Percentiles rank a stretch among this genome's conserved stretches.
phyloP scores from a whole-genome alignment of 2,888 invertebrate genomes.

The Cheilosia scutellata region DNA sequence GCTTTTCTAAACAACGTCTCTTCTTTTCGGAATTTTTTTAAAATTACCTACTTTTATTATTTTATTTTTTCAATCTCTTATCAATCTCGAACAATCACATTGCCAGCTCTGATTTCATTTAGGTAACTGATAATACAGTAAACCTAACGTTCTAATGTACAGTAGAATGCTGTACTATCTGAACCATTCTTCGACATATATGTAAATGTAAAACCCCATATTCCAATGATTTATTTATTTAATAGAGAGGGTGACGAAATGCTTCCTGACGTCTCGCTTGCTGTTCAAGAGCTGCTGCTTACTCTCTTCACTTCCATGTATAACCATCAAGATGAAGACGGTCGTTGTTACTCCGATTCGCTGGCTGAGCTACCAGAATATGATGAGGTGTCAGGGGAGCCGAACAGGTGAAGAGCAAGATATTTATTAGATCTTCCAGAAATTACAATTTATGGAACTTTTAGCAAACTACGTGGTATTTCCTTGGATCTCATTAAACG shows the following conservation, averaged over 20 bases:
- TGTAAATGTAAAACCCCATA: no score
- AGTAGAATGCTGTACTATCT: no score
- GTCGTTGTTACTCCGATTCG: constrained; percentile 97
- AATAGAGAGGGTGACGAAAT: constrained; percentile 90
- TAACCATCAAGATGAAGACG: constrained; percentile 98
- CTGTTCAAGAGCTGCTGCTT: constrained; percentile 95
- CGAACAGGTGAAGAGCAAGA: constrained; percentile 85
- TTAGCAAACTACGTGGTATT: constrained; percentile 89
- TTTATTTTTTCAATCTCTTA: no score
- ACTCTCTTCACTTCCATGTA: constrained; percentile 97
- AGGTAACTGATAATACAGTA: no score
- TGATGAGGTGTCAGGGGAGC: constrained; percentile 88
- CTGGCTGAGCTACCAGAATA: constrained; percentile 96
- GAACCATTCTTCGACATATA: no score
- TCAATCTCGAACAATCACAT: no score
- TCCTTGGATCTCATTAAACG: constrained; percentile 97
- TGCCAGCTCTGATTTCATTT: no score
- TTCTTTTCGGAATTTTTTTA: no score
- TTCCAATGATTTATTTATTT: background rate
- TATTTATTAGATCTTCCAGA: background rate
- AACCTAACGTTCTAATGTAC: no score
- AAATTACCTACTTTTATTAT: no score
- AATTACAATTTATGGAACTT: constrained; percentile 58
- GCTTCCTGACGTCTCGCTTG: constrained; percentile 94
- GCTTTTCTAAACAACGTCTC: no score